phyloP scores from a whole-genome alignment of 2,797 vertebrate species.

The Sebastes cheni region DNA sequence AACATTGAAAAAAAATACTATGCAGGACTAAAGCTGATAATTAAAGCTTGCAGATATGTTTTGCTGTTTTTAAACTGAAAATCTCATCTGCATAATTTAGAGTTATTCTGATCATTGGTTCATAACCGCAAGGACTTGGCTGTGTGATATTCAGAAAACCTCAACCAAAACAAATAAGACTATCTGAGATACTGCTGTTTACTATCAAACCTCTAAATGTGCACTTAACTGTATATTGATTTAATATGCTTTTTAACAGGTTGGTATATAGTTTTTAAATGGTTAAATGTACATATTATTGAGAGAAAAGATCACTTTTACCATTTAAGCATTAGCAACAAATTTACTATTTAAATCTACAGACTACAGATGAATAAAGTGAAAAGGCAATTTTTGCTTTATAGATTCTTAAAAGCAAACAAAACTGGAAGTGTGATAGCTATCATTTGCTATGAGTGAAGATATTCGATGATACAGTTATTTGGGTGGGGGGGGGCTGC shows the following conservation, averaged over 20 bases:
- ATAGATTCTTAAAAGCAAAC: neutral
- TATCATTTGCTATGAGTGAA: neutral
- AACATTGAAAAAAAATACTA: neutral
- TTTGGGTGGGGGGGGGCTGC: conserved; percentile 19
- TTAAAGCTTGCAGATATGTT: neutral
- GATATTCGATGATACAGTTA: conserved; percentile 20
- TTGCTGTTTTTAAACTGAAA: neutral
- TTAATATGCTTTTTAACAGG: neutral
- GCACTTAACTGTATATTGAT: neutral
- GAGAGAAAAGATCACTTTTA: neutral
- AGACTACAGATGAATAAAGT: neutral
- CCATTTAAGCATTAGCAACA: neutral
- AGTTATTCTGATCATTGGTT: neutral
- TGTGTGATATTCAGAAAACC: neutral
- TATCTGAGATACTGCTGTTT: neutral
- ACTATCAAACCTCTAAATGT: neutral
- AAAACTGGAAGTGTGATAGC: neutral
- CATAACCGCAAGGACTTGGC: neutral
- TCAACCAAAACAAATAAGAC: neutral
- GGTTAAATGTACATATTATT: neutral
- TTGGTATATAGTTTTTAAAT: neutral
- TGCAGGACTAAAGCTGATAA: neutral
- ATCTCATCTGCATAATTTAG: neutral
- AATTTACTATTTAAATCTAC: neutral
- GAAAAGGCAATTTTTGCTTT: neutral